Conservation (phyloP, 2,797 vertebrate species). For the Enteromius treurensis region DNA sequence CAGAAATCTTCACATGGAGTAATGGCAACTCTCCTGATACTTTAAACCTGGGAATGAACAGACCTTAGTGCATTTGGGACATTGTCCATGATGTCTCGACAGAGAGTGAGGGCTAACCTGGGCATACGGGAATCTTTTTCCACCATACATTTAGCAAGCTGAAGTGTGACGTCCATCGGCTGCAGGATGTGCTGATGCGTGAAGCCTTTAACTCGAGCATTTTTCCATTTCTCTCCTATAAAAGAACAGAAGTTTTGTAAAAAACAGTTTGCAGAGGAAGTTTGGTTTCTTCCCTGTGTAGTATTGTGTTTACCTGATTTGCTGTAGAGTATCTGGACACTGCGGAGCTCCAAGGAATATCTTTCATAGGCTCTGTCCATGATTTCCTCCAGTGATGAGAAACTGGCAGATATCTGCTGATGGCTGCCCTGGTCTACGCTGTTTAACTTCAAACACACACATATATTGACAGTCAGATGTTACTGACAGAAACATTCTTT, state of each 20-base stretch:
- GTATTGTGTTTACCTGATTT: conserved; percentile 81
- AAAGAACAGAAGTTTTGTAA: not conserved
- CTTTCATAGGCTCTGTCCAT: conserved; percentile 97
- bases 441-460: conserved; percentile 77
- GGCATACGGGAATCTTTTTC: conserved; percentile 92
- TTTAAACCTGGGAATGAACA: conserved; percentile 83
- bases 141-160: conserved; percentile 92
- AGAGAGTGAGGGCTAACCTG: conserved; percentile 73
- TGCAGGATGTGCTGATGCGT: conserved; percentile 89
- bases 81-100: not conserved
- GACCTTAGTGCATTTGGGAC: not conserved
- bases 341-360: conserved; percentile 87
- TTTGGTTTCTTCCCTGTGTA: not conserved
- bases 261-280: not conserved
- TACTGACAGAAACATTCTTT: not conserved
- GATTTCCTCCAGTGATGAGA: conserved; percentile 91
- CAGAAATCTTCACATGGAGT: conserved; percentile 88
- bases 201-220: conserved; percentile 80
- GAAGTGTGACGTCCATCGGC: conserved; percentile 90
- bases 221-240: conserved; percentile 89
- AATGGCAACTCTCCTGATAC: conserved; percentile 90
- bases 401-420: conserved; percentile 70
- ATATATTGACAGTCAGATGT: conserved; percentile 37
- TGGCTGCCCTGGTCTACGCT: conserved; percentile 81
- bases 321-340: conserved; percentile 91